Conservation (phyloP, 2,113 vertebrate genomes). For the Colius striatus region DNA sequence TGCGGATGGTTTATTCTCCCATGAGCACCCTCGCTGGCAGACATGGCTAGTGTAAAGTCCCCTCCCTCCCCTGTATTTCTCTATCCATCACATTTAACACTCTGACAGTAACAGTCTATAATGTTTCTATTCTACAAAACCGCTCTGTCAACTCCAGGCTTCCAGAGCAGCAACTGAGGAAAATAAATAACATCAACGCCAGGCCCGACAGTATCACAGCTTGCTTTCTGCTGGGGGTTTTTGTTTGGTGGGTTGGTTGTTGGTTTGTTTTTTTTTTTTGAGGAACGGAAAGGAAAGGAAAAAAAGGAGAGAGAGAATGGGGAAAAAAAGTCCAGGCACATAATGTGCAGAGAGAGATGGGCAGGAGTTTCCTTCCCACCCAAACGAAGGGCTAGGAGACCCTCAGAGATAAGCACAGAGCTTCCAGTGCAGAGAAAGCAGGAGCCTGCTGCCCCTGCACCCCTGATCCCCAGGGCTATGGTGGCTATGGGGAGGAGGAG, state of each 20-base stretch:
- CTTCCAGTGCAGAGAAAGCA: background rate
- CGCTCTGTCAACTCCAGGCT: constrained; percentile 97
- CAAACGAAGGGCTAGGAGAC: background rate
- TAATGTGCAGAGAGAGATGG: background rate
- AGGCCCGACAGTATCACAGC: constrained; percentile 80
- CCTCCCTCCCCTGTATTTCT: constrained; percentile 88
- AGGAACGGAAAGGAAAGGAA: background rate
- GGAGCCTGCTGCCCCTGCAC: background rate
- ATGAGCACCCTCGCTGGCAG: constrained; percentile 87
- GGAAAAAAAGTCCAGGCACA: background rate
- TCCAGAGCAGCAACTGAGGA: constrained; percentile 95
- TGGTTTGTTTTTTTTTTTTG: background rate
- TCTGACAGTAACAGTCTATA: constrained; percentile 99
- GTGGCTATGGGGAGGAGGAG: background rate
- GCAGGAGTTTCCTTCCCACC: background rate
- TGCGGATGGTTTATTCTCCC: constrained; percentile 91
- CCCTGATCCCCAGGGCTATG: background rate
- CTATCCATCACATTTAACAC: constrained; percentile 99
- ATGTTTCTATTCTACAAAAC: constrained; percentile 99
- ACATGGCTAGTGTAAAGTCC: constrained; percentile 88
- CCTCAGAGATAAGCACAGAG: background rate
- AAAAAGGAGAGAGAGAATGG: background rate
- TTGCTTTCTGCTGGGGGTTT: constrained; percentile 74
- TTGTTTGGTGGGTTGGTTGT: background rate
- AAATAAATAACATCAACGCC: constrained; percentile 96